Percentiles rank a stretch among this genome's conserved stretches.
These are phyloP conservation scores for Acestrorhynchus altus DNA, from an alignment of 2,797 vertebrate species.

Conservation along the genomic window DNA sequence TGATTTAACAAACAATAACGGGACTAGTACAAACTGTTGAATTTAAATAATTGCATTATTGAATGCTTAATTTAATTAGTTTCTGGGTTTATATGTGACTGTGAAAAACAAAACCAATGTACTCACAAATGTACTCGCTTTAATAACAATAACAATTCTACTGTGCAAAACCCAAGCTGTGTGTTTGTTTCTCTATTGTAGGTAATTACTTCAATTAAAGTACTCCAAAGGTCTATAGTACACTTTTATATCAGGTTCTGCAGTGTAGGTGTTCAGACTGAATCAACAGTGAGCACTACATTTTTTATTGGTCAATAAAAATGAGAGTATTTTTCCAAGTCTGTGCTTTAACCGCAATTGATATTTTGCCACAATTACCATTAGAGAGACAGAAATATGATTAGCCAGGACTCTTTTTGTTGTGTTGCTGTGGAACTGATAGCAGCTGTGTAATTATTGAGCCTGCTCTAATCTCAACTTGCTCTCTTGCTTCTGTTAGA, in stretches of 20 bases:
- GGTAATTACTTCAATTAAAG: slow-evolving; percentile 25
- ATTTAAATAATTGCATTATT: background rate
- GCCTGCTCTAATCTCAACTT: slow-evolving; percentile 37
- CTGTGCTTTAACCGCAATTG: slow-evolving; percentile 20
- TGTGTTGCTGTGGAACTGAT: slow-evolving; percentile 40
- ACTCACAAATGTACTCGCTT: background rate
- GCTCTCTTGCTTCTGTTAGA: slow-evolving; percentile 48
- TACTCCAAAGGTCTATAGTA: slow-evolving; percentile 11
- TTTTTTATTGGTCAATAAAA: slow-evolving; percentile 38
- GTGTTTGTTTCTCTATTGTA: slow-evolving; percentile 30
- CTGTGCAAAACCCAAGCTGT: slow-evolving; percentile 7
- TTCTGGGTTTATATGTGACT: background rate
- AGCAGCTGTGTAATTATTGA: slow-evolving; percentile 44
- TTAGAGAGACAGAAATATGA: slow-evolving; percentile 42
- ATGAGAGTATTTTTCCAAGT: slow-evolving; percentile 32
- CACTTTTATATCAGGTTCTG: background rate
- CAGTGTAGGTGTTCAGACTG: slow-evolving; percentile 15
- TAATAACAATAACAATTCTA: background rate
- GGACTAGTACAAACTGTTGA: background rate
- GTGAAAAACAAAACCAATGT: background rate
- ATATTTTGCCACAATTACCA: slow-evolving; percentile 38
- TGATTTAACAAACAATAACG: background rate
- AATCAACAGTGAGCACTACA: slow-evolving; percentile 6
- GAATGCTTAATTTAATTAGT: background rate
- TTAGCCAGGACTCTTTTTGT: slow-evolving; percentile 28